phyloP scores from a whole-genome alignment of 2,797 vertebrate genomes.

The Melanotaenia trifasciata region DNA sequence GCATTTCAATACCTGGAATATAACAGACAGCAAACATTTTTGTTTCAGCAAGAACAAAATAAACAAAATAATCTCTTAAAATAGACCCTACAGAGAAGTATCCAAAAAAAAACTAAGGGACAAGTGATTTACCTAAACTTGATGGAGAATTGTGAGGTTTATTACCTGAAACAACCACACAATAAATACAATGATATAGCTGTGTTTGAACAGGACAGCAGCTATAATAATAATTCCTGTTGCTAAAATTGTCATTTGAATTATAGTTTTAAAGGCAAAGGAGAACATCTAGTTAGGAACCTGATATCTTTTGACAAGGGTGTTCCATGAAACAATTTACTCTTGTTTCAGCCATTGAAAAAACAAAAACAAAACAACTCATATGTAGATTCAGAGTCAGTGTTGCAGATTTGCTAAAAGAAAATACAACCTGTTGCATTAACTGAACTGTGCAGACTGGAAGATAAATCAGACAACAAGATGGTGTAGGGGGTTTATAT shows the following conservation, averaged over 20 bases:
- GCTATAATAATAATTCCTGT: background rate
- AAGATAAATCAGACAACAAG: constrained; percentile 73
- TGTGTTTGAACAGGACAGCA: background rate
- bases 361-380: too few species aligned
- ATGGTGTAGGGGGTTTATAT: constrained; percentile 70
- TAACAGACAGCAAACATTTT: too few species aligned
- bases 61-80: background rate
- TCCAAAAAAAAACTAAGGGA: background rate
- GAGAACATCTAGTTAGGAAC: background rate
- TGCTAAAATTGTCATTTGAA: background rate
- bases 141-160: background rate
- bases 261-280: background rate
- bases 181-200: background rate
- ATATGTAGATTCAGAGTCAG: background rate
- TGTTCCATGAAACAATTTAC: background rate
- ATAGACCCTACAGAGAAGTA: background rate
- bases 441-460: constrained; percentile 49
- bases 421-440: constrained; percentile 38
- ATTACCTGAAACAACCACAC: background rate
- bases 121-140: background rate
- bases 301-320: background rate
- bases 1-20: too few species aligned
- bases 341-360: background rate
- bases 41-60: background rate
- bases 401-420: constrained; percentile 7